Base-by-base conservation (phyloP, 2,888 invertebrate species). In the Ophion obscuratus region DNA sequence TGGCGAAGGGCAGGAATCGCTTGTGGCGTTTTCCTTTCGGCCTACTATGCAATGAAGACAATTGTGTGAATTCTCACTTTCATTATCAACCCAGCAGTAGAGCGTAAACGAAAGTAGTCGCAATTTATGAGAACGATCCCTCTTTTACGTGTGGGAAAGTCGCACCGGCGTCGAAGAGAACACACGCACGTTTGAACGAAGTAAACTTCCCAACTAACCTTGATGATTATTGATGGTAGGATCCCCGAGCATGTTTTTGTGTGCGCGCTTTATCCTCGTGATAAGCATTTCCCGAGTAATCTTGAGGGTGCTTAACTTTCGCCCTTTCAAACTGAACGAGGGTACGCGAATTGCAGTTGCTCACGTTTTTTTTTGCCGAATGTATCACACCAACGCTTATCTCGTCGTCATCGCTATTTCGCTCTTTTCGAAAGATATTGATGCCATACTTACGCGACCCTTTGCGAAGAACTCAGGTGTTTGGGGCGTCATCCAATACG, bases 91-190 rank as follows among this genome's bases (percentile, higher is more conserved):
- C 62, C 7, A 57, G 74, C 66, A 75, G 70, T 74, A 71, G 82
- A 70, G 78, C 80, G 79, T 76, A 76, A 85, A 83, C 80, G 82
- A 83, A 85, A 85, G 75, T 83, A 76, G 67, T 71, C 70, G 71
- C 79, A 80, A 85, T 85, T 85, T 85, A 80, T 83, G 73, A 74
- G 57, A 53, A 74, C 47, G 67, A 73, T 53, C 79, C 44, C 70
- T 40, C 64, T 40, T 59, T 79, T 66, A 73, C 79, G 78, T 79
- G 78, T 77, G 78, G 62, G 81, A 77, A 59, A 36, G 27, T 36
- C 36, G 67, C 76, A 68, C n/a, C 68, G 66, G 67, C 44, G 36
- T 62, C 40, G 27, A 2, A 7, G 68, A 27, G n/a, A 20, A 17
- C 71, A 71, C 31, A 57, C 59, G 14, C 61, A 67, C 71, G 77